Evolutionary conservation across 2,797 vertebrate genomes (phyloP).

Genomic region (Melanotaenia parkinsoni): DNA sequence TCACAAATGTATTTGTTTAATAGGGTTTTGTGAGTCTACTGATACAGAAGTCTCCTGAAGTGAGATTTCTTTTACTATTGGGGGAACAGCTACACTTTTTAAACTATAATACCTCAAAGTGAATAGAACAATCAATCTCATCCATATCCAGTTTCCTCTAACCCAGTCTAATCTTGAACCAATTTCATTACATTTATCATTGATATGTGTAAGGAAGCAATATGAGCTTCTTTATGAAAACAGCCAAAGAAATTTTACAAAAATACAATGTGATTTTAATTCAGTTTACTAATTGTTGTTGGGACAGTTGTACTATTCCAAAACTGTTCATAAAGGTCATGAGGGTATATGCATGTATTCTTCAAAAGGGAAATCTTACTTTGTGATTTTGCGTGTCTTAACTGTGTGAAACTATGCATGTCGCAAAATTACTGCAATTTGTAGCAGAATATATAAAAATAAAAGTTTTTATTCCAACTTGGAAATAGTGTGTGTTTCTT

Average conservation of each 20-base stretch:
- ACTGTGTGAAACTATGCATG: slow-evolving; percentile 83
- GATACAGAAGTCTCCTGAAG: slow-evolving; percentile 19
- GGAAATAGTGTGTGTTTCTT: slow-evolving; percentile 1
- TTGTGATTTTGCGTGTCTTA: slow-evolving; percentile 70
- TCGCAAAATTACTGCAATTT: slow-evolving; percentile 70
- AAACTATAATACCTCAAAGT: slow-evolving; percentile 62
- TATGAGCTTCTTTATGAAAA: slow-evolving; percentile 38
- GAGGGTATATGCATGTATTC: slow-evolving; percentile 57
- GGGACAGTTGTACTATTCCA: slow-evolving; percentile 39
- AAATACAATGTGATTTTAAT: slow-evolving; percentile 41
- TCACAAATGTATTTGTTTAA: slow-evolving; percentile 17
- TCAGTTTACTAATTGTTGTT: slow-evolving; percentile 22
- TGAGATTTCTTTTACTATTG: slow-evolving; percentile 31
- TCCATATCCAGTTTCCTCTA: slow-evolving; percentile 17
- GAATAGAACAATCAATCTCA: slow-evolving; percentile 55
- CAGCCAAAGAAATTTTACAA: slow-evolving; percentile 75
- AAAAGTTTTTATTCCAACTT: slow-evolving; percentile 73
- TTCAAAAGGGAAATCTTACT: slow-evolving; percentile 56
- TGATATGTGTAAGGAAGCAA: slow-evolving; percentile 36
- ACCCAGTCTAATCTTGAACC: slow-evolving; percentile 2
- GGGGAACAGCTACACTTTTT: slow-evolving; percentile 37
- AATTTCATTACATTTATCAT: slow-evolving; percentile 29
- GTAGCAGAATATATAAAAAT: slow-evolving; percentile 75
- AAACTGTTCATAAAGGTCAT: slow-evolving; percentile 38
- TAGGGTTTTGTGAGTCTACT: slow-evolving; percentile 32